A percentile compares a stretch with the other conserved stretches of the same genome.
phyloP scores from a whole-genome alignment of 2,797 vertebrate genomes.

The Hemibagrus guttatus region DNA sequence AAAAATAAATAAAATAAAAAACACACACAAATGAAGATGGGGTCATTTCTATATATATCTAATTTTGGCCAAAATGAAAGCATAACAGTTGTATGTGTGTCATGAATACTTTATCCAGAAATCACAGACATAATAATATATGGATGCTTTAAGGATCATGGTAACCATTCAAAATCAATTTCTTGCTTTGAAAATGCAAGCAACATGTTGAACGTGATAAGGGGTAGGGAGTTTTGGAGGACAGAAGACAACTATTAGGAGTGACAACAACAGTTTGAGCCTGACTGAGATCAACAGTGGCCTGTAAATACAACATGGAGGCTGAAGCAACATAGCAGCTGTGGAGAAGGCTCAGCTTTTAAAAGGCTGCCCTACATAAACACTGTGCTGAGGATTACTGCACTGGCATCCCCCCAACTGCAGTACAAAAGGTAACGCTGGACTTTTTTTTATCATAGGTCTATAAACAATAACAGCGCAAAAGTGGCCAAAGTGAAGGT shows the following conservation, averaged over 20 bases:
- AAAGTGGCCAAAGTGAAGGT: conserved; percentile 21
- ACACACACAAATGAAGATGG: not conserved
- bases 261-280: conserved; percentile 42
- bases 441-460: conserved; percentile 41
- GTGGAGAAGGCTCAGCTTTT: conserved; percentile 43
- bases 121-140: not conserved
- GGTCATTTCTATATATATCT: not conserved
- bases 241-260: not conserved
- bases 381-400: conserved; percentile 43
- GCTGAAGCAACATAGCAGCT: conserved; percentile 39
- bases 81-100: not conserved
- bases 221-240: not conserved
- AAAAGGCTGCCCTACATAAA: conserved; percentile 46
- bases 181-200: not conserved
- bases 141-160: not conserved
- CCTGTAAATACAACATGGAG: conserved; percentile 17
- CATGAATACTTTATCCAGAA: not conserved
- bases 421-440: conserved; percentile 44
- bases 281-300: conserved; percentile 38
- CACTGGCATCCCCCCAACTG: conserved; percentile 25
- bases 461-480: conserved; percentile 45
- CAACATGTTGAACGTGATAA: not conserved
- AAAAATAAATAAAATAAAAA: too few species aligned
- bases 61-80: not conserved
- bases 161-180: not conserved